phyloP scores from a whole-genome alignment of 2,797 vertebrate species.

The Ara ararauna region DNA sequence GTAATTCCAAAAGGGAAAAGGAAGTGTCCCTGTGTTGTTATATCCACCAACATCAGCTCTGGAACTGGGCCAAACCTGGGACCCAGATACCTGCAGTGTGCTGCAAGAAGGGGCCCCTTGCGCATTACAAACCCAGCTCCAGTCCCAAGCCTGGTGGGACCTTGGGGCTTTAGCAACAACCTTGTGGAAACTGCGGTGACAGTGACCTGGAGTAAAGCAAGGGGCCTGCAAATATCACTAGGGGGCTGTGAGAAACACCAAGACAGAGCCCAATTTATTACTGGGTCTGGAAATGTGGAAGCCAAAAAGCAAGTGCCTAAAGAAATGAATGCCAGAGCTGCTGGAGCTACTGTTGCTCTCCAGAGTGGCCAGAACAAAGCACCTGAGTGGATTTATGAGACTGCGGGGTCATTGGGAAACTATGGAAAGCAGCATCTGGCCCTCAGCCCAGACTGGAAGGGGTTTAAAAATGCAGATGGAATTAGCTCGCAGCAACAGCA shows the following conservation, averaged over 20 bases:
- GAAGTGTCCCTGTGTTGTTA: background rate
- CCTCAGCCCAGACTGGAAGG: conserved; percentile 17
- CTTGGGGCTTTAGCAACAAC: background rate
- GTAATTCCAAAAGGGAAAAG: background rate
- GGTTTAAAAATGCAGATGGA: conserved; percentile 16
- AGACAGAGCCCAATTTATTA: background rate
- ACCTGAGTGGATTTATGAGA: conserved; percentile 9
- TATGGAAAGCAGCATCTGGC: conserved; percentile 11
- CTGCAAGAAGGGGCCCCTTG: background rate
- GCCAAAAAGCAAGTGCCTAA: background rate
- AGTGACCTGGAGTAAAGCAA: background rate
- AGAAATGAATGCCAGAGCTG: background rate
- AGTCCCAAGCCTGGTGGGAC: background rate
- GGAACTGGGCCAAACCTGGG: background rate
- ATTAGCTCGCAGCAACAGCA: background rate
- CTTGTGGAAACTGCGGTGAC: background rate
- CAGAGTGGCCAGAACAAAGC: background rate
- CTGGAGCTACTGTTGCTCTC: background rate
- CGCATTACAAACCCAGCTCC: background rate
- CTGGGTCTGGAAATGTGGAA: background rate
- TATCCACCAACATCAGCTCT: background rate
- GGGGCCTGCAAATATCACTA: background rate
- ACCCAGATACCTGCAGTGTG: background rate
- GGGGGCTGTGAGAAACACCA: background rate
- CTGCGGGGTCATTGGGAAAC: background rate